Percentiles rank a stretch among this genome's conserved stretches.
These are phyloP conservation scores for Pogonomyrmex californicus DNA, from an alignment of 1,140 invertebrate species.

Conservation along the genomic window DNA sequence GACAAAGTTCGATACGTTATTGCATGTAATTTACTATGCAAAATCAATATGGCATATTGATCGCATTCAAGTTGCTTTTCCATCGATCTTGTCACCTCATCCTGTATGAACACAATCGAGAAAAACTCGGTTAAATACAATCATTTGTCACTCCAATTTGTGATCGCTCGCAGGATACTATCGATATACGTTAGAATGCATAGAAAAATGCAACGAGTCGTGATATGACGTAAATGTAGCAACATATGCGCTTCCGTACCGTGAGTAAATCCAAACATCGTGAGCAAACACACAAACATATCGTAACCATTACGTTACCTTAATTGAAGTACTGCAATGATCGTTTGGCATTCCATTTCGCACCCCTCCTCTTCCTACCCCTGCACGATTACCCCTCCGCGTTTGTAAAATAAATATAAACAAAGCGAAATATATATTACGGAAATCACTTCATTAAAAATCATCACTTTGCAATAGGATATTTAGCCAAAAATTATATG, in stretches of 20 bases:
- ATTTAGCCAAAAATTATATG: constrained; percentile 4
- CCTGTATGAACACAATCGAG: background rate
- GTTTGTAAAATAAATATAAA: constrained; percentile 33
- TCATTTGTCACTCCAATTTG: background rate
- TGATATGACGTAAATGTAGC: background rate
- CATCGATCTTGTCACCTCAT: background rate
- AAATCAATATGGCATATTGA: background rate
- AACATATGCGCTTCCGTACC: background rate
- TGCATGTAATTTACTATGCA: background rate
- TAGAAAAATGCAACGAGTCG: constrained; percentile 18
- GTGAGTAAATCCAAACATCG: constrained; percentile 37
- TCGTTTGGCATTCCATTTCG: constrained; percentile 38
- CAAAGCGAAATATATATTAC: constrained; percentile 1
- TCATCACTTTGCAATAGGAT: background rate
- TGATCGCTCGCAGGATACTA: background rate
- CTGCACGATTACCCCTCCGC: constrained; percentile 4
- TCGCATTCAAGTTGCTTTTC: background rate
- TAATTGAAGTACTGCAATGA: constrained; percentile 52
- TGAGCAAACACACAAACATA: constrained; percentile 45
- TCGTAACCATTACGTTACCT: constrained; percentile 47
- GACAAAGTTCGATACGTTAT: background rate
- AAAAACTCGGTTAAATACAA: constrained; percentile 29
- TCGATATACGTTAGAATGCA: background rate
- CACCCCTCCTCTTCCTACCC: background rate
- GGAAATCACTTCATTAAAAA: constrained; percentile 39